Conservation (phyloP, 2,113 vertebrate genomes). For the Equus przewalskii region DNA sequence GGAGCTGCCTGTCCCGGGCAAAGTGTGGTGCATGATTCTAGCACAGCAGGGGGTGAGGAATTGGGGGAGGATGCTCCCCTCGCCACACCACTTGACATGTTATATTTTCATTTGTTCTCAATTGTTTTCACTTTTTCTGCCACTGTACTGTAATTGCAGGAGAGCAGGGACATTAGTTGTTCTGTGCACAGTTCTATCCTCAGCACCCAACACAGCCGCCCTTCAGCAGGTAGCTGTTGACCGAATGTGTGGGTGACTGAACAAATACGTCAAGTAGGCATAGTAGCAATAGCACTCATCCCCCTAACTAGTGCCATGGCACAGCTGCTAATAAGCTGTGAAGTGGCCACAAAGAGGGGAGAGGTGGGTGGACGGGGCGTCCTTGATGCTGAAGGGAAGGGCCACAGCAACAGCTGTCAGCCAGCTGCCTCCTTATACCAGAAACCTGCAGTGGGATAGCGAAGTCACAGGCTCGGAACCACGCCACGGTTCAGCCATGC, state of each 20-base stretch:
- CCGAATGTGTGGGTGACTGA: not conserved
- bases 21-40: not conserved
- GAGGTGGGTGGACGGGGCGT: accelerated
- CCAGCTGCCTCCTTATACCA: not conserved
- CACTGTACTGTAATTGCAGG: not conserved
- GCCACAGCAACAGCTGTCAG: accelerated
- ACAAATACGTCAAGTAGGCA: not conserved
- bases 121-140: not conserved
- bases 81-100: not conserved
- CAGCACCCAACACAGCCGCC: not conserved
- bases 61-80: accelerated
- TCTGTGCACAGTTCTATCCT: not conserved
- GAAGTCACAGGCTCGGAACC: not conserved
- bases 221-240: not conserved
- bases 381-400: not conserved
- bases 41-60: too few species aligned
- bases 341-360: not conserved
- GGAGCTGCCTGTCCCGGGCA: not conserved
- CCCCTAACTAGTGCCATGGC: not conserved
- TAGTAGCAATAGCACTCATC: accelerated
- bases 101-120: not conserved
- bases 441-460: not conserved
- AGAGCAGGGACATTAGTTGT: not conserved
- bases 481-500: accelerated
- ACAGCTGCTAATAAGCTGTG: not conserved